Evolutionary conservation across 2,888 invertebrate species (phyloP).

Genomic region (Cybosia mesomella): DNA sequence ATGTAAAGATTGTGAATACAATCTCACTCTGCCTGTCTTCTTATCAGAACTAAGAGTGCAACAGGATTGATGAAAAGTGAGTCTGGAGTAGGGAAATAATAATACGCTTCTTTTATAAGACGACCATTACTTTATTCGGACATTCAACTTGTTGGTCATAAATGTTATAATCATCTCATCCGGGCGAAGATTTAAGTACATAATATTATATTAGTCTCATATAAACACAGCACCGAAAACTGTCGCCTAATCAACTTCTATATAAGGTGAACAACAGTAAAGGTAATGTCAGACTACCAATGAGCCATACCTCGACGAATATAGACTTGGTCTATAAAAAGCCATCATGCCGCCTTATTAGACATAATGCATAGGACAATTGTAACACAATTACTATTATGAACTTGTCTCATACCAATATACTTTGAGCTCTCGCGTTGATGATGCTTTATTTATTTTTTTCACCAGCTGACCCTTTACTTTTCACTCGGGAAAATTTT

Average conservation of each 20-base stretch:
- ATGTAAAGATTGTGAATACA: too few relatives aligned
- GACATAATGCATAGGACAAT: conserved; percentile 39
- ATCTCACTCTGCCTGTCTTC: too few relatives aligned
- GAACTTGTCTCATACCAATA: not conserved
- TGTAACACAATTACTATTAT: conserved; percentile 46
- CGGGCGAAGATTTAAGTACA: not conserved
- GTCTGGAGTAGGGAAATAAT: too few relatives aligned
- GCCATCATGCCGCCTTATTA: conserved; percentile 51
- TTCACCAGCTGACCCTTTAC: too few relatives aligned
- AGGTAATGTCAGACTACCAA: conserved; percentile 31
- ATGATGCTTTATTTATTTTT: too few relatives aligned
- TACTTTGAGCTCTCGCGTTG: not conserved
- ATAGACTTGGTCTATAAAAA: conserved; percentile 36
- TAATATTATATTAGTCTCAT: not conserved
- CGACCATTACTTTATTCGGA: too few relatives aligned
- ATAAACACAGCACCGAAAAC: not conserved
- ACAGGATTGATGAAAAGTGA: too few relatives aligned
- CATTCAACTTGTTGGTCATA: too few relatives aligned
- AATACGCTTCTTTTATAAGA: too few relatives aligned
- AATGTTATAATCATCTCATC: too few relatives aligned
- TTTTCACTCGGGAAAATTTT: not conserved
- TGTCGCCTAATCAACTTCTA: conserved; percentile 16
- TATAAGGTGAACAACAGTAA: not conserved
- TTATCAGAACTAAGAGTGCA: too few relatives aligned
- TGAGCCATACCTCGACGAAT: conserved; percentile 39